Base-by-base conservation (phyloP, 2,113 vertebrate species). In the Scartelaos histophorus region DNA sequence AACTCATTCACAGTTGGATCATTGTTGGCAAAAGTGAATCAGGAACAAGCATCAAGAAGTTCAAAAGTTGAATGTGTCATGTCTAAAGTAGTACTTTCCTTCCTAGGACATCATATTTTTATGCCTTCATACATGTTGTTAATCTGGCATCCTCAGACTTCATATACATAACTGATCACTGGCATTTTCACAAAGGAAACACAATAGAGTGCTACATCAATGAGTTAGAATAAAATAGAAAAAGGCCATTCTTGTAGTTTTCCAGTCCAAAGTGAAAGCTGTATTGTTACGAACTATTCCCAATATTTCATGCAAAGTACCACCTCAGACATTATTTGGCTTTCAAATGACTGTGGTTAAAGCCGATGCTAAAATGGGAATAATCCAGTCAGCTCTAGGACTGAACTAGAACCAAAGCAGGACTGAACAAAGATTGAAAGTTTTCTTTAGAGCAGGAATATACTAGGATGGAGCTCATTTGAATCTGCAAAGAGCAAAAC, bases 1-100 rank as follows among this genome's bases (percentile, higher is more conserved):
- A 87, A 90, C 86, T 90, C 85, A 75, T 74, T 74, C 53, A 16
- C 24, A 79, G 82, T 73, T 62, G 71, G 17, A 74, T 88, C 87
- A 83, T 85, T 82, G 88, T 86, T 84, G 79, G 87, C 84, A 15
- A 70, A 80, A 69, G 25, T n/a, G 61, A 64, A 19, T 62, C 29
- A 62, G 6, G 7, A 61, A 62, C 29, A 34, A 61, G 6, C 74
- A 78, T 61, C 70, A 70, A 66, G 49, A 64, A 64, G 19, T 73
- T 62, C 67, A 73, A 38, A 68, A 57, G 11, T 13, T 77, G 65
- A 77, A 29, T 17, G 29, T 47, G 53, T 73, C 76, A 82, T 81
- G 81, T 43, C 61, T 64, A 38, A 9, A 21, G 34, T 58, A 67
- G 47, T 70, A 46, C 3, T 7, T 73, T 53, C 70, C 58, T 69